Conservation (phyloP, 1,140 invertebrate species). For the Neotoxoptera formosana region DNA sequence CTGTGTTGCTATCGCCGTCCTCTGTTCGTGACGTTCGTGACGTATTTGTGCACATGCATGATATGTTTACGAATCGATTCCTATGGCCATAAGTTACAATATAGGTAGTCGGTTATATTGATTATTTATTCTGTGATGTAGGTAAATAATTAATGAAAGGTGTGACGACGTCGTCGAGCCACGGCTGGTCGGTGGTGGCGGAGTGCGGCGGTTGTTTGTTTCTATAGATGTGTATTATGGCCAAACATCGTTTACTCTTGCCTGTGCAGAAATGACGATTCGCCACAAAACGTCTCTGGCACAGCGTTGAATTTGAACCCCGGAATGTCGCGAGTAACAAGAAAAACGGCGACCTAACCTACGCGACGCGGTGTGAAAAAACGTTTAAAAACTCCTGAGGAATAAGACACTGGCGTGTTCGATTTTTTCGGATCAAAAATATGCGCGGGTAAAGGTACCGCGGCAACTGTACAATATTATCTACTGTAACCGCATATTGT, state of each 20-base stretch:
- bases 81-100: too few species aligned
- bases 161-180: not conserved
- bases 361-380: not conserved
- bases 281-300: not conserved
- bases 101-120: not conserved
- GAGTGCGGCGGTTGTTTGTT: not conserved
- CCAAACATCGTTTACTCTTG: not conserved
- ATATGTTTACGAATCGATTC: not conserved
- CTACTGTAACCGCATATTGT: not conserved
- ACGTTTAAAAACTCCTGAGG: not conserved
- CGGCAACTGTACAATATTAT: too few species aligned
- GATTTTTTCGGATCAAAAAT: slow-evolving; percentile 19
- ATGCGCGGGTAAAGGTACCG: not conserved
- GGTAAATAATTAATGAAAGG: slow-evolving; percentile 21
- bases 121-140: not conserved
- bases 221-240: not conserved
- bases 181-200: too few species aligned
- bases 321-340: not conserved
- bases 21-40: not conserved
- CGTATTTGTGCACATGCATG: not conserved
- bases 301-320: not conserved
- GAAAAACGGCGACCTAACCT: not conserved
- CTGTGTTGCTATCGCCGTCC: not conserved
- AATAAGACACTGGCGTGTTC: not conserved
- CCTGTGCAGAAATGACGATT: not conserved